Base-by-base conservation (phyloP, 2,888 invertebrate species). In the Drosophila nr. fundita region DNA sequence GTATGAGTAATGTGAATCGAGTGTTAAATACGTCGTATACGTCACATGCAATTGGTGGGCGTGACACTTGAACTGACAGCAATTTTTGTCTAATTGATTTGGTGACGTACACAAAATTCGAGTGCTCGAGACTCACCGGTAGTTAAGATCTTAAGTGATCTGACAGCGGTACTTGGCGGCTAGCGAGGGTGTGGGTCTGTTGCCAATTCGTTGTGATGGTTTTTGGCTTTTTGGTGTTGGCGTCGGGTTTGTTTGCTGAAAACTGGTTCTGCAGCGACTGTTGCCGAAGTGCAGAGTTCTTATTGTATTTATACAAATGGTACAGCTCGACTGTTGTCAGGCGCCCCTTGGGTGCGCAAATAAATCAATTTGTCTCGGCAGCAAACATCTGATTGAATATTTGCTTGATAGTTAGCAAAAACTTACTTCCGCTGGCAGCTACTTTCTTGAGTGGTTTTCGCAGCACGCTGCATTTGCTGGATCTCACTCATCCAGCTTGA, bases 361-460 rank as follows among this genome's bases (percentile, higher is more conserved):
- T 85, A 82, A 88, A 87, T 88, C 81, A 88, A 76, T 76, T 86
- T 83, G 75, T 85, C 83, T 76, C 50, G 61, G 82, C 61, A 55
- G 73, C 72, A 87, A 85, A 75, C 73, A 85, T 42, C 76, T 85
- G 81, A 88, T 87, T 83, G 73, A 81, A 81, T 83, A 81, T 80
- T n/a, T 21, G 42, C 42, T 65, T 72, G 72, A 11, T 42, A 21
- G 42, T 42, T 13, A 42, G 21, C 71, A 76, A 66, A 72, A 77
- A 71, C 72, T 86, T 74, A 89, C 90, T 87, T 87, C 86, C 86
- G 86, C 83, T 85, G 82, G 58, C 68, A 54, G 67, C 52, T 53
- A 73, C 79, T 84, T 87, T 89, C 87, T 89, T 84, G 70, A 85
- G 85, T 85, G 85, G 29, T 79, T 87, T 89, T 87, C 85, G 61